Evolutionary conservation across 2,113 vertebrate species (phyloP), one percentile per base, ranked within the genome.

Genomic region (Hyaena hyaena): DNA sequence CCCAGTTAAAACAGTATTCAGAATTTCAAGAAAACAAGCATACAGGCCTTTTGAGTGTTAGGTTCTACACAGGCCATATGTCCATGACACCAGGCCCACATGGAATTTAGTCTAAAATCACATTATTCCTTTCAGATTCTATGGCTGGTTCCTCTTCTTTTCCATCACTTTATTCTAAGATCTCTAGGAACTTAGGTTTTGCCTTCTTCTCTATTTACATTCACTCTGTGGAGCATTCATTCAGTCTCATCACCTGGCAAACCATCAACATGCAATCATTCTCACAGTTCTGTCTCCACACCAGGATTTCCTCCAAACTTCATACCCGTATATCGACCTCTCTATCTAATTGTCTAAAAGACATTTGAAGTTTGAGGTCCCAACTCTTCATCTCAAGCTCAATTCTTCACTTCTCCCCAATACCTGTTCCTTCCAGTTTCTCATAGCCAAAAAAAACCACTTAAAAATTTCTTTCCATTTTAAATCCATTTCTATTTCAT

Each of bases 221-320:
- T 71, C 23, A 80, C 3, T 55, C n/a, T 15, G 9, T 1, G 0
- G 10, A 11, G 2, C n/a, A 4, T 2, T 35, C 23, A 39, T 15
- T 24, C 3, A 28, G 8, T 26, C 33, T 76, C 10, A 16, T 0
- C n/a, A 4, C 6, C 24, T 73, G 21, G 17, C 31, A 77, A 77
- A 79, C 10, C 2, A 39, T 33, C 35, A 24, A 10, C 16, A 86
- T 9, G 5, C 48, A 83, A 81, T 19, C 10, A 50, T 53, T 83
- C 50, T 65, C 28, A 31, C 63, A 63, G 76, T 63, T 66, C 10
- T 48, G 23, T 65, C 23, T 79, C 33, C 12, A 55, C 4, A 3
- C 12, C 8, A 89, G 23, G 17, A 0, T 85, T 63, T 33, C 63
- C 43, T 94, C 19, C 16, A 73, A 85, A 82, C 10, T 23, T 53